Base-by-base conservation (phyloP, 2,113 vertebrate species). In the Oreochromis aureus region DNA sequence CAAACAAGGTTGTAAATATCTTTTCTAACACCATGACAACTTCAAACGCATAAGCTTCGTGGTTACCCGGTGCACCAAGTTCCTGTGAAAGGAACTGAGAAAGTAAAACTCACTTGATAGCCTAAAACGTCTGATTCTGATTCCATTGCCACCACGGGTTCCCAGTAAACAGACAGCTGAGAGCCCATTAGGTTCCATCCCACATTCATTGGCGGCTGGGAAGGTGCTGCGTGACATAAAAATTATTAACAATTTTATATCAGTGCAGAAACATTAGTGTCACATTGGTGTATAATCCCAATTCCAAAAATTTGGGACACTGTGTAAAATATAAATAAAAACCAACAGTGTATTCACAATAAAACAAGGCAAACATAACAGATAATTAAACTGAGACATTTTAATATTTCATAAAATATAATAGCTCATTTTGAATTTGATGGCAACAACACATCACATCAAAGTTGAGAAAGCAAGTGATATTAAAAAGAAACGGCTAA, bases 51-150 rank as follows among this genome's bases (percentile, higher is more conserved):
- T 15, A 80, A 7, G 13, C 51, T 71, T 51, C 7, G 9, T 6
- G 5, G 73, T 76, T 80, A 80, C 46, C 48, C 55, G 34, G 61
- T 66, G 32, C 12, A 36, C 61, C 61, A 66, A 13, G 41, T 10
- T 30, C 48, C 10, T 3, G 3, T 46, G 10, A 76, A 73, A 30
- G 10, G 13, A 5, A 63, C 5, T 76, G 54, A 46, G 24, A 15
- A 18, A 13, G 63, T 53, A 19, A 48, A 48, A 86, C 97, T 97
- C 94, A 98, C 98, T 95, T 98, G 97, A 93, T 99, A 99, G 2
- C 98, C 98, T 5, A 95, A 98, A 90, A 99, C 98, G 86, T 98
- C 97, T 0, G 98, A 98, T 93, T 99, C 98, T 2, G 98, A 98
- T 86, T 98, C 98, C 97, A 96, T 96, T 2, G 98, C 98, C 91